phyloP scores from a whole-genome alignment of 64 coral and sea anemone genomes.

The Actinia tenebrosa region DNA sequence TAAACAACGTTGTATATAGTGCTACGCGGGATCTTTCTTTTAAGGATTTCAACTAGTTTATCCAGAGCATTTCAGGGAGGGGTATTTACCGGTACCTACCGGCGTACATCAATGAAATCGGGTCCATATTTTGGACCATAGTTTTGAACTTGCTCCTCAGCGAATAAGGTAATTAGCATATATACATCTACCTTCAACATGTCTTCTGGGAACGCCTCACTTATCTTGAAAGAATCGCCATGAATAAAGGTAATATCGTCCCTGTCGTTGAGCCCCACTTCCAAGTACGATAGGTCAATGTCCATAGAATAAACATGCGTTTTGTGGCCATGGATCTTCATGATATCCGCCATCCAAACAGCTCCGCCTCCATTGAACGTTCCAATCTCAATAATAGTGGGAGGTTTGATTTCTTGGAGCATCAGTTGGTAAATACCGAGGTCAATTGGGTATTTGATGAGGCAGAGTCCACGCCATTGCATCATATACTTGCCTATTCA shows the following conservation, averaged over 20 bases:
- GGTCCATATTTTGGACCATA: too few species aligned
- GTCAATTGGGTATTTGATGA: background rate
- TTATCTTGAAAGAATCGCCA: slow-evolving; percentile 17
- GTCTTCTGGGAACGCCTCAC: background rate
- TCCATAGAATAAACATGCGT: slow-evolving; percentile 28
- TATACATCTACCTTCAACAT: slow-evolving; percentile 23
- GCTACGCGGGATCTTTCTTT: too few species aligned
- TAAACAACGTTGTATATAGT: too few species aligned
- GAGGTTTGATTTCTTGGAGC: slow-evolving; percentile 26
- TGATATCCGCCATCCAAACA: slow-evolving; percentile 32
- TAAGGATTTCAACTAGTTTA: too few species aligned
- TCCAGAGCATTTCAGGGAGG: too few species aligned
- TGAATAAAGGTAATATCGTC: slow-evolving; percentile 27
- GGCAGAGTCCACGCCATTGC: slow-evolving; percentile 6
- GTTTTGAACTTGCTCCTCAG: too few species aligned
- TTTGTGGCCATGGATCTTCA: background rate
- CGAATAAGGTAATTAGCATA: too few species aligned
- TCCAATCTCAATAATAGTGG: slow-evolving; percentile 26
- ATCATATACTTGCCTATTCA: background rate
- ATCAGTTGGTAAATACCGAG: background rate
- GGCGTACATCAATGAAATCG: too few species aligned
- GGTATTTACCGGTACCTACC: too few species aligned
- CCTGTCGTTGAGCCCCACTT: background rate
- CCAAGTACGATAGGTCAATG: background rate
- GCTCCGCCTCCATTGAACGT: slow-evolving; percentile 28